These are phyloP conservation scores for Ceuthmochares aereus DNA, from an alignment of 2,113 vertebrate species.

Conservation along the genomic window DNA sequence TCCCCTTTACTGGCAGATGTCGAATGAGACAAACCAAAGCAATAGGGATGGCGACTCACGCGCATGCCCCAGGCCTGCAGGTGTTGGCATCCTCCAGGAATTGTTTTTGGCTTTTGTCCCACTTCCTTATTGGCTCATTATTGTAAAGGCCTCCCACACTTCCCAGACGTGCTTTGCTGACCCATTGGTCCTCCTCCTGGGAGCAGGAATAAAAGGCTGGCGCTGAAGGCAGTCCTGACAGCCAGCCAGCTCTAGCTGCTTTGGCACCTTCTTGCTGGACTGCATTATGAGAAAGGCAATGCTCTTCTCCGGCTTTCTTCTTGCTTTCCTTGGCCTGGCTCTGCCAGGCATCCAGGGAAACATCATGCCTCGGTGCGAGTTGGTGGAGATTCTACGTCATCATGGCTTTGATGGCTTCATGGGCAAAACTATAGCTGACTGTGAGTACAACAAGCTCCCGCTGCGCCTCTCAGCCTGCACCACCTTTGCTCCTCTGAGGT, in stretches of 20 bases:
- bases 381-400: background rate
- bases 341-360: background rate
- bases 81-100: background rate
- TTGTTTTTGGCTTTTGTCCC: background rate
- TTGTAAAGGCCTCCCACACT: background rate
- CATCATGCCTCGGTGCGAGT: background rate
- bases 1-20: too few relatives aligned
- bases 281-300: background rate
- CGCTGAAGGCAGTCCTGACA: background rate
- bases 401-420: background rate
- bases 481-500: background rate
- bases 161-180: background rate
- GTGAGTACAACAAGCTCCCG: background rate
- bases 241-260: background rate
- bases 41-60: too few relatives aligned
- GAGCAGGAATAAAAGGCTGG: background rate
- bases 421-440: constrained; percentile 22
- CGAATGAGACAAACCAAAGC: too few relatives aligned
- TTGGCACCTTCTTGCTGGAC: background rate
- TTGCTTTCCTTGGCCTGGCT: background rate
- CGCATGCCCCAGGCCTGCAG: background rate
- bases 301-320: background rate
- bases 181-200: background rate
- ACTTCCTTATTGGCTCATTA: background rate
- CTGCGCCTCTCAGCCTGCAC: background rate